These are phyloP conservation scores for Gymnarchus niloticus DNA, from an alignment of 2,113 vertebrate species.

Conservation along the genomic window DNA sequence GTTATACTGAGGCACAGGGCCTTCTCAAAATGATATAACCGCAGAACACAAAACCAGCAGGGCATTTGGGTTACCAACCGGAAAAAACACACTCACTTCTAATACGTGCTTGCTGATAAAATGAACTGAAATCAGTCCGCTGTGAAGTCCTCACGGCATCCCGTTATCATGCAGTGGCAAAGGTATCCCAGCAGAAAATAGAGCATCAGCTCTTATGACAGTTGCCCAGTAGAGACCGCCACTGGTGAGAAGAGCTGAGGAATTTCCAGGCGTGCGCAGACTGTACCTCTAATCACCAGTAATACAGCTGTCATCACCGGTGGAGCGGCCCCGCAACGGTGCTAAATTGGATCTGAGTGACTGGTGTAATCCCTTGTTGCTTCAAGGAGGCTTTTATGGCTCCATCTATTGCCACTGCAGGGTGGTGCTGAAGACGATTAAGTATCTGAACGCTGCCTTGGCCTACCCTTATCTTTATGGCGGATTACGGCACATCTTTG, in stretches of 20 bases:
- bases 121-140: not conserved
- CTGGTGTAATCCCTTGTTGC: constrained; percentile 3
- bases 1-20: not conserved
- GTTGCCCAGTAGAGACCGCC: not conserved
- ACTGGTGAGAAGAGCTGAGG: not conserved
- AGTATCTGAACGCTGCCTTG: not conserved
- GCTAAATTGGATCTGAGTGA: constrained; percentile 7
- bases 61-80: not conserved
- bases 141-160: too few species aligned
- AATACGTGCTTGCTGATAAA: not conserved
- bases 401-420: not conserved
- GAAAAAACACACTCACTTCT: not conserved
- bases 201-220: not conserved
- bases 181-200: not conserved
- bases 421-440: not conserved
- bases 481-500: not conserved
- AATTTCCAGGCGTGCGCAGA: not conserved
- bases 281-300: not conserved
- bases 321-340: constrained; percentile 57
- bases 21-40: not conserved
- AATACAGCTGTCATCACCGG: not conserved
- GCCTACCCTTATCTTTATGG: constrained; percentile 12
- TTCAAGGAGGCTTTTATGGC: constrained; percentile 7
- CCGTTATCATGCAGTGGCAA: not conserved
- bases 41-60: not conserved